These are phyloP conservation scores for Holotrichia oblita DNA, from an alignment of 1,140 invertebrate genomes.

Conservation along the genomic window DNA sequence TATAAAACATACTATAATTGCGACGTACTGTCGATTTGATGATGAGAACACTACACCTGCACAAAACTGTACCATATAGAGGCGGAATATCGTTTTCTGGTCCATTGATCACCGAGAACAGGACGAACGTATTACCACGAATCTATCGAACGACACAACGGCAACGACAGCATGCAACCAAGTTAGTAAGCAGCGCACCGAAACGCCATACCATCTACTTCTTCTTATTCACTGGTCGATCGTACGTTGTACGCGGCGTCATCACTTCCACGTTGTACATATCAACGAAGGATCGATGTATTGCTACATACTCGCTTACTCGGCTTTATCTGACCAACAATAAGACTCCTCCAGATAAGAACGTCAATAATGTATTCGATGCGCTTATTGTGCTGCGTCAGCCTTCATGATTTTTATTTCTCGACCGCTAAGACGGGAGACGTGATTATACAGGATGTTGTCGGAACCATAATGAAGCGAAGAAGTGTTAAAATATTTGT, in stretches of 20 bases:
- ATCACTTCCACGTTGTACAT: conserved; percentile 13
- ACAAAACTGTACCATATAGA: background rate
- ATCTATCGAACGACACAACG: background rate
- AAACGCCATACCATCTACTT: background rate
- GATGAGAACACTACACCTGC: background rate
- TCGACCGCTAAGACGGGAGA: background rate
- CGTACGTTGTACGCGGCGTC: background rate
- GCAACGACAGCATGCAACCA: background rate
- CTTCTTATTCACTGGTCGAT: background rate
- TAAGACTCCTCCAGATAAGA: conserved; percentile 2
- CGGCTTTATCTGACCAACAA: conserved; percentile 14
- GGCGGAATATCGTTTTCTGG: conserved; percentile 1
- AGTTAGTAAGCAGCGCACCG: background rate
- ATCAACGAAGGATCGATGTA: background rate
- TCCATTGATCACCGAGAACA: conserved; percentile 10
- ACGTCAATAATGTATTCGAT: conserved; percentile 18
- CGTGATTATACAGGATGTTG: conserved; percentile 6
- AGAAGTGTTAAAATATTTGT: conserved; percentile 21
- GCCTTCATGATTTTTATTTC: conserved; percentile 10
- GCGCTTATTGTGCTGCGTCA: conserved; percentile 31
- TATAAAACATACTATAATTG: no score
- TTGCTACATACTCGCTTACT: conserved; percentile 22
- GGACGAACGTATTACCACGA: background rate
- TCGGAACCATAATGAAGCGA: background rate
- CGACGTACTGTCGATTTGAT: no score